These are phyloP conservation scores for Ranitomeya variabilis DNA, from an alignment of 2,113 vertebrate species.

Conservation along the genomic window DNA sequence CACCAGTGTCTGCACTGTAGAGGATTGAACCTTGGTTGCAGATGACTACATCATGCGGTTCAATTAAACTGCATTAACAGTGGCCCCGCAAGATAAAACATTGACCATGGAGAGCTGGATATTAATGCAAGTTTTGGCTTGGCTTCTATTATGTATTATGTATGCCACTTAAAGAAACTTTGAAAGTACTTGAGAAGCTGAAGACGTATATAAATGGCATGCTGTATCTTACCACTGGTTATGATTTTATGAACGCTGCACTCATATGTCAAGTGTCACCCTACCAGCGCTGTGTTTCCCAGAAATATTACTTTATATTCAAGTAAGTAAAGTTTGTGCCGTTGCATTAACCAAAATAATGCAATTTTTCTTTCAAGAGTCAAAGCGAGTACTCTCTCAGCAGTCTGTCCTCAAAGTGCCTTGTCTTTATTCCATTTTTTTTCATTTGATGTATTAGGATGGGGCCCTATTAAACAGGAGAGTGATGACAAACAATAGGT, in stretches of 20 bases:
- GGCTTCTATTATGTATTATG: slow-evolving; percentile 11
- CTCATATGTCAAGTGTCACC: slow-evolving; percentile 55
- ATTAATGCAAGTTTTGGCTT: slow-evolving; percentile 54
- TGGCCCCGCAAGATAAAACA: slow-evolving; percentile 8
- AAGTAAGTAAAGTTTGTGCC: slow-evolving; percentile 50
- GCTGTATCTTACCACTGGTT: slow-evolving; percentile 22
- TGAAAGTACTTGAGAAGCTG: slow-evolving; percentile 27
- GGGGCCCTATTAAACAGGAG: slow-evolving; percentile 41
- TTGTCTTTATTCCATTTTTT: slow-evolving; percentile 30
- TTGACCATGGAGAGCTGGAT: not conserved
- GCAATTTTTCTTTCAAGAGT: slow-evolving; percentile 46
- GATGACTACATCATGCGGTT: slow-evolving; percentile 42
- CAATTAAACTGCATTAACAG: slow-evolving; percentile 52
- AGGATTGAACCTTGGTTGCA: not conserved
- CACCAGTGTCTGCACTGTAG: not conserved
- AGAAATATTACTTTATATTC: slow-evolving; percentile 57
- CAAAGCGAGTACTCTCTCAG: slow-evolving; percentile 41
- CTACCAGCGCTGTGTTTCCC: slow-evolving; percentile 42
- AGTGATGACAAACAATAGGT: slow-evolving; percentile 47
- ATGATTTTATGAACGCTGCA: slow-evolving; percentile 38
- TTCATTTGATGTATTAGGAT: slow-evolving; percentile 41
- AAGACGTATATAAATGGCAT: slow-evolving; percentile 48
- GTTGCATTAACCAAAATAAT: slow-evolving; percentile 55
- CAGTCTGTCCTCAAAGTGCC: slow-evolving; percentile 35
- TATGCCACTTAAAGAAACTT: slow-evolving; percentile 48